These are phyloP conservation scores for Tetanocera ferruginea DNA, from an alignment of 2,888 invertebrate species.

Conservation along the genomic window DNA sequence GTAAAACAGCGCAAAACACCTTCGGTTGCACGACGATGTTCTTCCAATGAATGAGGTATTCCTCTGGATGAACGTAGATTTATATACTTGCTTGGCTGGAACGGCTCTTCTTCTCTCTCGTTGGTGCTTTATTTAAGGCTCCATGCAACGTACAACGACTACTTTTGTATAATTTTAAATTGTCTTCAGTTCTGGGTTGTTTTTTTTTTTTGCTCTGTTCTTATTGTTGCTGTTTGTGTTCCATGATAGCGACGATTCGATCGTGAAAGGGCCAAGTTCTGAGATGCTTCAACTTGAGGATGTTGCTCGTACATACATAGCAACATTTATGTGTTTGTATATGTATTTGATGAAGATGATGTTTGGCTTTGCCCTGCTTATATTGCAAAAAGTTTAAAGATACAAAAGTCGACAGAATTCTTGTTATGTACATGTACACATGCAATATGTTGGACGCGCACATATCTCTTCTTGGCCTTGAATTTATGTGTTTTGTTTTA, in stretches of 20 bases:
- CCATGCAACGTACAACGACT: not conserved
- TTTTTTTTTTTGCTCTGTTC: not conserved
- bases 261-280: not conserved
- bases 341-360: conserved; percentile 11
- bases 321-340: conserved; percentile 31
- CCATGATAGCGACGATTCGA: not conserved
- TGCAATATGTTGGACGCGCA: conserved; percentile 27
- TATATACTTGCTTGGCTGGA: conserved; percentile 33
- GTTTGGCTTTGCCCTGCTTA: not conserved
- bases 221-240: not conserved
- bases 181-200: not conserved
- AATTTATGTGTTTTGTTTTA: conserved; percentile 43
- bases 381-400: conserved; percentile 18
- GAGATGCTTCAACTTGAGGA: not conserved
- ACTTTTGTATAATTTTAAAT: not conserved
- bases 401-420: not conserved
- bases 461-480: conserved; percentile 49
- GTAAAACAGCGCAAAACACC: conserved; percentile 28
- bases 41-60: conserved; percentile 40
- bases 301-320: not conserved
- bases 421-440: conserved; percentile 40
- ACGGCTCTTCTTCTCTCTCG: not conserved
- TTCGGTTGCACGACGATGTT: conserved; percentile 35
- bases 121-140: not conserved
- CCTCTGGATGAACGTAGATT: conserved; percentile 35